phyloP scores from a whole-genome alignment of 2,888 invertebrate genomes.

The Clostera curtula region DNA sequence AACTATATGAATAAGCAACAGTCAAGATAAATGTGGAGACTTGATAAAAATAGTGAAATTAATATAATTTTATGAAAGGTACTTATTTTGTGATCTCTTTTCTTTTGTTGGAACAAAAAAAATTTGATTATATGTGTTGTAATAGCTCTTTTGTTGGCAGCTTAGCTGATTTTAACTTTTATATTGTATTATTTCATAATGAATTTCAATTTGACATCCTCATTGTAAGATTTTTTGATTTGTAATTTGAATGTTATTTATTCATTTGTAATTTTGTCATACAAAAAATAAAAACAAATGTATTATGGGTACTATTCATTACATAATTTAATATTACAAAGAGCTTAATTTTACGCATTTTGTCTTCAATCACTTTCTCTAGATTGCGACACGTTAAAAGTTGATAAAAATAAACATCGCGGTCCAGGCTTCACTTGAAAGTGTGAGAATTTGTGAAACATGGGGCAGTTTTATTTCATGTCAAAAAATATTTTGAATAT shows the following conservation, averaged over 20 bases:
- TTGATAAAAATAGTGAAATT: constrained; percentile 3
- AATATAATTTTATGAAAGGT: constrained; percentile 2
- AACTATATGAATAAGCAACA: not conserved
- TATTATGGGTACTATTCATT: too few species aligned
- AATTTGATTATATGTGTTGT: constrained; percentile 6
- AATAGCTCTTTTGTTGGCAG: constrained; percentile 15
- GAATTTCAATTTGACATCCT: not conserved
- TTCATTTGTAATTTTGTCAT: too few species aligned
- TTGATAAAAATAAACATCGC: too few species aligned
- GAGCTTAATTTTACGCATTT: too few species aligned
- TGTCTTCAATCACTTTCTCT: too few species aligned
- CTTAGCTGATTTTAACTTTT: constrained; percentile 16
- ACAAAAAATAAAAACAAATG: too few species aligned
- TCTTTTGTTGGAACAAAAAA: constrained; percentile 2
- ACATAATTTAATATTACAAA: too few species aligned
- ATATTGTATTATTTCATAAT: constrained; percentile 1
- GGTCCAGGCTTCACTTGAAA: constrained; percentile 51
- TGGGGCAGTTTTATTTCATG: constrained; percentile 40
- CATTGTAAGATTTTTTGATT: too few species aligned
- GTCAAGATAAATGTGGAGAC: constrained; percentile 13
- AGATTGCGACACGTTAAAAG: constrained; percentile 9
- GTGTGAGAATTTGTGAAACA: constrained; percentile 34
- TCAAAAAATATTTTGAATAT: constrained; percentile 63
- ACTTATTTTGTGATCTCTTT: constrained; percentile 11
- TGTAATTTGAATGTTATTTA: too few species aligned